Evolutionary conservation across 2,797 vertebrate species (phyloP).

Genomic region (Ambastaia sidthimunki): DNA sequence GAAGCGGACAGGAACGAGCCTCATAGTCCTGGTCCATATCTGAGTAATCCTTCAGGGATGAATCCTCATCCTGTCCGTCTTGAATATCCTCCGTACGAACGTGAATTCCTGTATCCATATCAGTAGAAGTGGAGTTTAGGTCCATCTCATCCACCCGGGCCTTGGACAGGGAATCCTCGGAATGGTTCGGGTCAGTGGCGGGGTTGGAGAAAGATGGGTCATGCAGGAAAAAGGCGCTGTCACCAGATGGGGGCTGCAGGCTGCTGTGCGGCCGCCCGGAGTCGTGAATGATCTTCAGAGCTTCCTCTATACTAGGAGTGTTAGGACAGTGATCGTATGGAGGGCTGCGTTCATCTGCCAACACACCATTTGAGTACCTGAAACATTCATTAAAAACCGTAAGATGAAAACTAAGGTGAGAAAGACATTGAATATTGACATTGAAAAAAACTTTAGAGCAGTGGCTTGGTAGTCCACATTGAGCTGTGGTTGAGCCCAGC

Average conservation of each 20-base stretch:
- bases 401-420: too few relatives aligned
- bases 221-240: slow-evolving; percentile 92
- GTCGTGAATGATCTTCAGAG: slow-evolving; percentile 94
- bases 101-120: slow-evolving; percentile 95
- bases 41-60: slow-evolving; percentile 93
- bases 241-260: slow-evolving; percentile 76
- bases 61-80: slow-evolving; percentile 94
- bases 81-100: slow-evolving; percentile 96
- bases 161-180: slow-evolving; percentile 75
- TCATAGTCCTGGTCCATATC: slow-evolving; percentile 95
- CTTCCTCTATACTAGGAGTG: slow-evolving; percentile 94
- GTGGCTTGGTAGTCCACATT: too few relatives aligned
- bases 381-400: slow-evolving; percentile 12
- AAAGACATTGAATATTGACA: too few relatives aligned
- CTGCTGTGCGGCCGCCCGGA: slow-evolving; percentile 83
- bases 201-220: slow-evolving; percentile 76
- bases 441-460: too few relatives aligned
- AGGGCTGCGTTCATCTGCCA: slow-evolving; percentile 80
- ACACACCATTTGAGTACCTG: slow-evolving; percentile 84
- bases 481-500: too few relatives aligned
- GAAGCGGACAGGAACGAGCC: slow-evolving; percentile 74
- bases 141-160: slow-evolving; percentile 78
- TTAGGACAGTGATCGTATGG: slow-evolving; percentile 71
- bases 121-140: slow-evolving; percentile 84
- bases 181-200: slow-evolving; percentile 46